A percentile compares a stretch with the other conserved stretches of the same genome.
These are phyloP conservation scores for Silurus asotus DNA, from an alignment of 2,113 vertebrate species.

Conservation along the genomic window DNA sequence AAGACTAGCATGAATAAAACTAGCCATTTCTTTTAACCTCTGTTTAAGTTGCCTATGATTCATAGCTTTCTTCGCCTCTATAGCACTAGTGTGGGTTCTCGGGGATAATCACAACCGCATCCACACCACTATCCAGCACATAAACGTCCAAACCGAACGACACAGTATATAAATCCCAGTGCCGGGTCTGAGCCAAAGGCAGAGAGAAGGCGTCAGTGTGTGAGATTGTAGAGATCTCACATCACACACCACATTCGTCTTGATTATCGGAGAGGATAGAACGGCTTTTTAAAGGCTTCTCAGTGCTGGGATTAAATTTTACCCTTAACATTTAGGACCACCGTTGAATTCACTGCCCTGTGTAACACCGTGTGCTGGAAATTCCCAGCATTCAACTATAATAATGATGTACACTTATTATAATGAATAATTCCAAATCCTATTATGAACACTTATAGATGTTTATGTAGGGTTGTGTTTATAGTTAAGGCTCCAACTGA, in stretches of 20 bases:
- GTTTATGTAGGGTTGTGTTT: too few species aligned
- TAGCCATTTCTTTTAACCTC: not conserved
- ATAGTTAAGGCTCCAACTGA: too few species aligned
- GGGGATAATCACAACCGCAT: not conserved
- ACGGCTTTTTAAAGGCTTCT: conserved; percentile 61
- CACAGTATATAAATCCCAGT: not conserved
- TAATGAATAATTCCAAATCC: not conserved
- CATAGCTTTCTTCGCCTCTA: not conserved
- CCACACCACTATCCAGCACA: not conserved
- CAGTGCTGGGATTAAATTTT: conserved; percentile 58
- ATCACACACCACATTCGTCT: conserved; percentile 59
- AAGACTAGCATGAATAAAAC: not conserved
- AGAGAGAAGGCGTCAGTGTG: not conserved
- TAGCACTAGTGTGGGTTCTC: not conserved
- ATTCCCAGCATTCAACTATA: not conserved
- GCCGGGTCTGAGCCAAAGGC: not conserved
- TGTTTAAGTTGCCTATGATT: not conserved
- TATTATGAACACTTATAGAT: too few species aligned
- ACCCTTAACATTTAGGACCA: conserved; percentile 46
- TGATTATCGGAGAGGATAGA: conserved; percentile 60
- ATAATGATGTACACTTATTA: too few species aligned
- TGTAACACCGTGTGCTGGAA: not conserved
- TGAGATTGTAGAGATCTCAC: conserved; percentile 44
- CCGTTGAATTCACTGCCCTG: not conserved
- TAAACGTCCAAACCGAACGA: not conserved